A percentile compares a stretch with the other conserved stretches of the same genome.
These are phyloP conservation scores for Cataglyphis albicans DNA, from an alignment of 2,888 invertebrate genomes.

Conservation along the genomic window DNA sequence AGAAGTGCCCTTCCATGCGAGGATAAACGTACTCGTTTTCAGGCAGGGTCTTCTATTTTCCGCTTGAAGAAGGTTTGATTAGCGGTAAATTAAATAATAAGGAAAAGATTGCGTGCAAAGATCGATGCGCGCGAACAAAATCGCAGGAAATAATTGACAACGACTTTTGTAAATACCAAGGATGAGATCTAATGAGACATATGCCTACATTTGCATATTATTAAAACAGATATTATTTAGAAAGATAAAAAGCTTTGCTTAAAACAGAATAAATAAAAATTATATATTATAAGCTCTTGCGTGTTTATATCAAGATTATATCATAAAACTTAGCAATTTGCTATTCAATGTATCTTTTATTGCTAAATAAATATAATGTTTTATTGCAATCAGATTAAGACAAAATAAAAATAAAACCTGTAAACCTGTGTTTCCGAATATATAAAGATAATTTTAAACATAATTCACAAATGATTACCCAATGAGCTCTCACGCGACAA, in stretches of 20 bases:
- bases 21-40: conserved; percentile 35
- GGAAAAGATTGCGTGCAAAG: conserved; percentile 22
- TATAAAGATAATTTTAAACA: neutral
- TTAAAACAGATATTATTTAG: neutral
- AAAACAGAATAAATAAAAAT: neutral
- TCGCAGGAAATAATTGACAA: conserved; percentile 15
- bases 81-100: conserved; percentile 50
- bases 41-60: conserved; percentile 42
- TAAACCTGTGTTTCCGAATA: neutral
- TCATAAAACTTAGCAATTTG: neutral
- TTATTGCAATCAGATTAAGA: neutral
- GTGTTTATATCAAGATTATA: neutral
- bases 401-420: neutral
- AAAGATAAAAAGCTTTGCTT: neutral
- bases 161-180: neutral
- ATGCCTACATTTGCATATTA: neutral
- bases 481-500: neutral
- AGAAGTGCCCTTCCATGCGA: conserved; percentile 17
- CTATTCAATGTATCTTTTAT: neutral
- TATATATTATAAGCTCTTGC: neutral
- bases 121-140: conserved; percentile 17
- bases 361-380: neutral
- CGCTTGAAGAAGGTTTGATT: conserved; percentile 42
- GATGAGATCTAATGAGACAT: neutral
- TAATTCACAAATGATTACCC: neutral